Percentiles rank a stretch among this genome's conserved stretches.
These are phyloP conservation scores for Elmis aenea DNA, from an alignment of 2,888 invertebrate species.

Conservation along the genomic window DNA sequence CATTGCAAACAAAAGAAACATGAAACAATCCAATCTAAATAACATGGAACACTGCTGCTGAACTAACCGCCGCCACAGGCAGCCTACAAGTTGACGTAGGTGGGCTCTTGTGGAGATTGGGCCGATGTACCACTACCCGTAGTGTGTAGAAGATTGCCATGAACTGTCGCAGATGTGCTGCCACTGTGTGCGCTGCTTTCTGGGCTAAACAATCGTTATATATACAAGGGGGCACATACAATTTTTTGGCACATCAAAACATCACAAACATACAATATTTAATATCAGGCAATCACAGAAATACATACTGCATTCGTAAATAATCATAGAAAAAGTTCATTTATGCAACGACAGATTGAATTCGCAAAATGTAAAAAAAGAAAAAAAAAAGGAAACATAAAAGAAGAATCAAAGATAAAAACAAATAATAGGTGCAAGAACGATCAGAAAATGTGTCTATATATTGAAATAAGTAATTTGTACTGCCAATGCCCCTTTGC, in stretches of 20 bases:
- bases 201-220: conserved; percentile 49
- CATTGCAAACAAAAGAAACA: too few relatives aligned
- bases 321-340: not conserved
- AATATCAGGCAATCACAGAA: conserved; percentile 20
- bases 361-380: conserved; percentile 22
- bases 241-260: conserved; percentile 23
- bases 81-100: conserved; percentile 77
- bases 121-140: conserved; percentile 56
- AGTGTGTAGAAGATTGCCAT: conserved; percentile 44
- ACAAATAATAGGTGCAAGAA: conserved; percentile 29
- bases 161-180: conserved; percentile 42
- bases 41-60: conserved; percentile 45
- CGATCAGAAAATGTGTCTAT: conserved; percentile 70
- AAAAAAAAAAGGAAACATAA: conserved; percentile 33
- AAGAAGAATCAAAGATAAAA: too few relatives aligned
- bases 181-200: conserved; percentile 44
- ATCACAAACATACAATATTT: conserved; percentile 26
- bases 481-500: conserved; percentile 43
- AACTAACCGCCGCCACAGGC: conserved; percentile 41
- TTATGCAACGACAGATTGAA: conserved; percentile 10
- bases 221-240: conserved; percentile 43
- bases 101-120: conserved; percentile 78
- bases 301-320: conserved; percentile 17
- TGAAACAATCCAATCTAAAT: too few relatives aligned
- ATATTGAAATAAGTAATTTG: too few relatives aligned